Base-by-base conservation (phyloP, 1,140 invertebrate species). In the Calycopis cecrops region DNA sequence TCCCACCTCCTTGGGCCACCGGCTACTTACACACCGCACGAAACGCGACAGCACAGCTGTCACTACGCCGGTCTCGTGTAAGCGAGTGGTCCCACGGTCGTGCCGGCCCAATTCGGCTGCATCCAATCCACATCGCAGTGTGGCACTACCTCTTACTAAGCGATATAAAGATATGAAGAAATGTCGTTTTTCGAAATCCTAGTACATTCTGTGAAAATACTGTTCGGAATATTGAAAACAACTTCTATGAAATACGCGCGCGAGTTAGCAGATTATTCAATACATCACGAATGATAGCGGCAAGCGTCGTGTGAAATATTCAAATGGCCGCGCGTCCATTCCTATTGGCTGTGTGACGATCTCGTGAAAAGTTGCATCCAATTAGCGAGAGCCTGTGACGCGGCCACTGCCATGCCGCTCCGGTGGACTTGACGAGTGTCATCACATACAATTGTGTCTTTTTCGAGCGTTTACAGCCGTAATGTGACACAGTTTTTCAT, bases 341-440 rank as follows among this genome's bases (percentile, higher is more conserved):
- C 40, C 28, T 61, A 51, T 38, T 51, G 55, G 35, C 59, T 51
- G 37, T 56, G 53, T 55, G 58, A 60, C 55, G 58, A 62, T 37
- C 60, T 65, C 55, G 59, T 74, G 71, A 79, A 79, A 75, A 71
- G 76, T 74, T 74, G 72, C 69, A 61, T 71, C 68, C 76, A 77
- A 79, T 79, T 79, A 79, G 56, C 54, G 64, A 59, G 66, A 70
- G 76, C 63, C 74, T 68, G 74, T 76, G 74, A 76, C 69, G 69
- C 63, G 65, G 63, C 62, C 56, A 57, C 57, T 51, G 51, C 54
- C 64, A 48, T 51, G 51, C 54, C 64, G 50, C 60, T 59, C 64
- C 57, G 67, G 44, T 69, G 67, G 68, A 68, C 66, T 67, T 73
- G 73, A 73, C 66, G 69, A 65, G 40, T 42, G 40, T 42, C 52